Evolutionary conservation across 2,888 invertebrate genomes (phyloP), one percentile per base, ranked within the genome.

Genomic region (Drosophila algonquin): DNA sequence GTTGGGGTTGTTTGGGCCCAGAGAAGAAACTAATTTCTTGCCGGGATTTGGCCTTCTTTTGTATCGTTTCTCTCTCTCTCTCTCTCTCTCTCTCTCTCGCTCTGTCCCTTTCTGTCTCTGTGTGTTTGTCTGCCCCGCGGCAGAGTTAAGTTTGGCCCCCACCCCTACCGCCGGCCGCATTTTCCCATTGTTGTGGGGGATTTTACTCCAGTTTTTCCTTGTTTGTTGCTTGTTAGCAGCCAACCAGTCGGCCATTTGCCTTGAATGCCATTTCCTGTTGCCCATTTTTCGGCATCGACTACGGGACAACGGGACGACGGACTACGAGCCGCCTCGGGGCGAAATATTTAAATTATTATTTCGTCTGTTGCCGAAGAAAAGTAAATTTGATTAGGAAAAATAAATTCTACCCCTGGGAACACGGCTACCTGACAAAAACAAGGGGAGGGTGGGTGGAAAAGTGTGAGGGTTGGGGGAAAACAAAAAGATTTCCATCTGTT

Each of bases 281-380:
- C 67, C 59, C 63, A 57, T 71, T 63, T 52, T 40, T 40, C 2
- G 40, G 40, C 40, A 40, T 40, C 40, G 40, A 40, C 40, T 40
- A n/a, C 14, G 14, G 40, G 35, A 27, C 27, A 0, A 1, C 27
- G 27, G 24, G 24, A 6, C 12, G 4, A 1, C 35, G 35, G 35
- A 40, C 40, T 14, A 21, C 40, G 40, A n/a, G 35, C 27, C 27
- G 60, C 59, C 60, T 47, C 53, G 48, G 72, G 74, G 53, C 46
- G 69, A 71, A 80, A 82, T 87, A 84, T 87, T 85, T 77, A 85
- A 85, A 87, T 84, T 84, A 87, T 80, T 77, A 79, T 83, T 65
- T 64, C 61, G 61, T 65, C 65, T 76, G 64, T 57, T 79, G 83
- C 65, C 76, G 70, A 68, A 59, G 58, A 80, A 57, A 70, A 62